Evolutionary conservation across 1,140 invertebrate species (phyloP).

Genomic region (Drosophila orena): DNA sequence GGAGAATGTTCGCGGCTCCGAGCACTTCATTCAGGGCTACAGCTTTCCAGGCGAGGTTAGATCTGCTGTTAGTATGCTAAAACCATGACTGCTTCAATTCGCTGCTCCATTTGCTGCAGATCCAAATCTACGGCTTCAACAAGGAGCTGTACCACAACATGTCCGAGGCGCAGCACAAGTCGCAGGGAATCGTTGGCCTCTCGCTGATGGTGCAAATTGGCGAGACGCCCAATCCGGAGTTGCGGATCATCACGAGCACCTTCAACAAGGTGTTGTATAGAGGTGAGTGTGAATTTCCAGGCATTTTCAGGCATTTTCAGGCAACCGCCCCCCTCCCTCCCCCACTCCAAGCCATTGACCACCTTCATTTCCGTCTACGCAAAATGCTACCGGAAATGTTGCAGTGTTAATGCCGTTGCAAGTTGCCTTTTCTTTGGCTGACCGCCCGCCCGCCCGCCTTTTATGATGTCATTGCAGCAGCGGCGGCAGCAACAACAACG

Average conservation of each 20-base stretch:
- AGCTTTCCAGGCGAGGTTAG: slow-evolving; percentile 96
- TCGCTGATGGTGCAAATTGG: slow-evolving; percentile 97
- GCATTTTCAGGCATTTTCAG: too few species aligned
- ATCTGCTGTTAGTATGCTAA: too few species aligned
- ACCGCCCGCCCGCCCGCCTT: too few species aligned
- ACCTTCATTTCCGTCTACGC: slow-evolving; percentile 72
- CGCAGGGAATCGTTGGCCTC: slow-evolving; percentile 96
- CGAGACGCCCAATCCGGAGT: slow-evolving; percentile 92
- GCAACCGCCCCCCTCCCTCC: too few species aligned
- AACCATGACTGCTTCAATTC: too few species aligned
- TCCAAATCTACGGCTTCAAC: slow-evolving; percentile 98
- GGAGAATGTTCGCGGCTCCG: slow-evolving; percentile 94
- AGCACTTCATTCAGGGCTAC: slow-evolving; percentile 96
- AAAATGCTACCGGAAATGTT: slow-evolving; percentile 74
- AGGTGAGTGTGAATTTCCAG: slow-evolving; percentile 87
- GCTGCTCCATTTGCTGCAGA: slow-evolving; percentile 88
- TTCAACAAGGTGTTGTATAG: slow-evolving; percentile 92
- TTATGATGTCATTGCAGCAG: slow-evolving; percentile 76
- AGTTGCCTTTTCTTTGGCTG: slow-evolving; percentile 20
- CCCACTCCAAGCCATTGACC: not conserved
- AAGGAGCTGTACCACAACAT: slow-evolving; percentile 98
- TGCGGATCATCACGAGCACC: slow-evolving; percentile 94
- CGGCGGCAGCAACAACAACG: slow-evolving; percentile 13
- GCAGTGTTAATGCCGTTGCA: slow-evolving; percentile 46
- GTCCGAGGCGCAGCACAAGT: slow-evolving; percentile 96